Evolutionary conservation across 2,888 invertebrate genomes (phyloP), one percentile per base, ranked within the genome.

Genomic region (Pterostichus niger): DNA sequence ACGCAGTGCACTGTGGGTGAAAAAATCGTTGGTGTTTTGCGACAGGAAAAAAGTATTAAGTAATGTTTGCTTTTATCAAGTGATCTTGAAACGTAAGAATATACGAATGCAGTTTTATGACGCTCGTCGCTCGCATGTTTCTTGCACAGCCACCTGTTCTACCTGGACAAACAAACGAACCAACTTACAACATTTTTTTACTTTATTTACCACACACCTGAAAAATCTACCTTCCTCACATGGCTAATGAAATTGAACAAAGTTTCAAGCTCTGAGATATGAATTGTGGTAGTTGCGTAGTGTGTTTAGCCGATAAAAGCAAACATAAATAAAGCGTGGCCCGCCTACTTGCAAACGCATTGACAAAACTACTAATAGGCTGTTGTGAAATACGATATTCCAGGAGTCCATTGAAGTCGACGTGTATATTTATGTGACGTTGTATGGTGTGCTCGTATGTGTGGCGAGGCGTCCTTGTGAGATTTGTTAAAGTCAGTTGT

Each of bases 401-500:
- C 75, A 75, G 75, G 52, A 75, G 75, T 52, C 75, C 75, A 75
- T 75, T 75, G 31, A 75, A 75, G 75, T 75, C 52, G 49, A n/a
- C 31, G 52, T 75, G 52, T 75, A 52, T 75, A 49, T 75, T 75
- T 75, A 75, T 75, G 52, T 75, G 49, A 33, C 17, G 49, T 31
- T 64, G 52, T 10, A 10, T 46, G 71, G 31, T 76, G 59, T 82
- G 13, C 15, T 7, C 17, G 75, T 82, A 31, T 75, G 81, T 24
- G 52, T 54, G 40, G 76, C 76, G 59, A 64, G 76, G 59, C 61
- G 82, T 82, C 82, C 82, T 82, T 82, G 82, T 82, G 73, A 83
- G 83, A 83, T 83, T 83, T 83, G 83, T 83, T 83, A 83, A 83
- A 83, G 83, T 83, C 83, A 83, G 77, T 81, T 81, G 81, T 68